Conservation (phyloP, 2,888 invertebrate species). For the Leptopterna dolabrata region DNA sequence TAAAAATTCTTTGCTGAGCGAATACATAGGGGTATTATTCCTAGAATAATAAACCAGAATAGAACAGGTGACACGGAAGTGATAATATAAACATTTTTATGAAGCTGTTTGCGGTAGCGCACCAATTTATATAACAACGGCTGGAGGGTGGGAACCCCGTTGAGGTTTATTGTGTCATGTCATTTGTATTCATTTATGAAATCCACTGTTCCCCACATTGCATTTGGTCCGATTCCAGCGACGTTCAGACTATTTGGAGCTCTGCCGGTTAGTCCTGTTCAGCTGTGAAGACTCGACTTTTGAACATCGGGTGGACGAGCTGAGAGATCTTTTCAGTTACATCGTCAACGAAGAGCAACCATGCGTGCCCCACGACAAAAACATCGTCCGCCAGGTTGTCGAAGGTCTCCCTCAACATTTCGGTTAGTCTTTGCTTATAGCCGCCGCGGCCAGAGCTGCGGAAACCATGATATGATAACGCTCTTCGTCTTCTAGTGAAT, state of each 20-base stretch:
- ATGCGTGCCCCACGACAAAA: slow-evolving; percentile 53
- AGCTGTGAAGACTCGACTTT: slow-evolving; percentile 56
- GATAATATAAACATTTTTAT: too few species aligned
- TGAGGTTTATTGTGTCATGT: too few species aligned
- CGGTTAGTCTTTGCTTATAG: slow-evolving; percentile 56
- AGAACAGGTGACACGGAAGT: too few species aligned
- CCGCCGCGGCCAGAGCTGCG: neutral
- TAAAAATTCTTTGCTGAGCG: too few species aligned
- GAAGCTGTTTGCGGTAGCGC: too few species aligned
- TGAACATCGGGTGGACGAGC: slow-evolving; percentile 56
- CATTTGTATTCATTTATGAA: too few species aligned
- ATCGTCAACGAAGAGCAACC: slow-evolving; percentile 58
- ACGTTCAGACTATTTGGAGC: slow-evolving; percentile 81
- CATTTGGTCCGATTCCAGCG: slow-evolving; percentile 69
- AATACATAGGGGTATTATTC: too few species aligned
- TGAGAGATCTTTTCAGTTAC: slow-evolving; percentile 52
- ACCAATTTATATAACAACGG: too few species aligned
- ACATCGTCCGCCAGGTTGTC: slow-evolving; percentile 55
- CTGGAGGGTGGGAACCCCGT: too few species aligned
- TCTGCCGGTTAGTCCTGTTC: slow-evolving; percentile 80
- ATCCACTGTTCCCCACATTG: too few species aligned
- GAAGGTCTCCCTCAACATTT: slow-evolving; percentile 56
- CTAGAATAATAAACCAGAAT: too few species aligned
- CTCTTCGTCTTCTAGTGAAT: neutral
- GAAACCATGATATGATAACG: slow-evolving; percentile 32